A percentile compares a stretch with the other conserved stretches of the same genome.
Evolutionary conservation across 1,140 invertebrate species (phyloP).

Genomic region (Ditylenchus dipsaci): DNA sequence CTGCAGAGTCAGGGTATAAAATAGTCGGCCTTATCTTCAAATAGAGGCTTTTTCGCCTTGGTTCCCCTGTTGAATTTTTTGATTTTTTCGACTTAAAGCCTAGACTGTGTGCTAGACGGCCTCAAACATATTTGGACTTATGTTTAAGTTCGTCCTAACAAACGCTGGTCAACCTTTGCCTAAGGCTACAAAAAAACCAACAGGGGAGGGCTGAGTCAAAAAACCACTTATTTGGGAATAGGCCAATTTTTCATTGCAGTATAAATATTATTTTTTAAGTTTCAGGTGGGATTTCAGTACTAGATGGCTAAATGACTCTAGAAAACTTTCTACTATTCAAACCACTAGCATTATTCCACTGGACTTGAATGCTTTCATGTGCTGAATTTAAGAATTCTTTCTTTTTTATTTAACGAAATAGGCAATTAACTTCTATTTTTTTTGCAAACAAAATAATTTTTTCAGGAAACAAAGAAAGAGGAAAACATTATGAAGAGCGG

Average conservation of each 20-base stretch:
- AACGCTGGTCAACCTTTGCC: too few species aligned
- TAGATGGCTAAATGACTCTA: conserved; percentile 58
- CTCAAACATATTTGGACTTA: too few species aligned
- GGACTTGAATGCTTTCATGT: conserved; percentile 60
- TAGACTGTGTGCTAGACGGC: too few species aligned
- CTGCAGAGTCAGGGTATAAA: conserved; percentile 33
- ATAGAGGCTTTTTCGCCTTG: too few species aligned
- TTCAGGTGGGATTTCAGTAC: conserved; percentile 56
- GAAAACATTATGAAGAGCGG: conserved; percentile 15
- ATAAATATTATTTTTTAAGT: background rate
- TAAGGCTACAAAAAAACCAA: too few species aligned
- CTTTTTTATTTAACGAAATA: conserved; percentile 52
- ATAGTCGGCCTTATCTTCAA: background rate
- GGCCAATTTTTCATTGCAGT: too few species aligned
- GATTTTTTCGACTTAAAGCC: too few species aligned
- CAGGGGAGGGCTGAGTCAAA: too few species aligned
- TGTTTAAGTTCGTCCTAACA: too few species aligned
- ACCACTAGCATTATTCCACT: conserved; percentile 60
- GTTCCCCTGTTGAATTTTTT: too few species aligned
- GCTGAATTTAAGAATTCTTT: conserved; percentile 58
- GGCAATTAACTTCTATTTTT: conserved; percentile 69
- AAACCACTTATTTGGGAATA: too few species aligned
- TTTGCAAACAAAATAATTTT: conserved; percentile 64
- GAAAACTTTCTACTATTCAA: conserved; percentile 50
- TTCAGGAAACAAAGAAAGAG: conserved; percentile 29